A percentile compares a stretch with the other conserved stretches of the same genome.
These are phyloP conservation scores for Babylonia areolata DNA, from an alignment of 1,140 invertebrate genomes.

Conservation along the genomic window DNA sequence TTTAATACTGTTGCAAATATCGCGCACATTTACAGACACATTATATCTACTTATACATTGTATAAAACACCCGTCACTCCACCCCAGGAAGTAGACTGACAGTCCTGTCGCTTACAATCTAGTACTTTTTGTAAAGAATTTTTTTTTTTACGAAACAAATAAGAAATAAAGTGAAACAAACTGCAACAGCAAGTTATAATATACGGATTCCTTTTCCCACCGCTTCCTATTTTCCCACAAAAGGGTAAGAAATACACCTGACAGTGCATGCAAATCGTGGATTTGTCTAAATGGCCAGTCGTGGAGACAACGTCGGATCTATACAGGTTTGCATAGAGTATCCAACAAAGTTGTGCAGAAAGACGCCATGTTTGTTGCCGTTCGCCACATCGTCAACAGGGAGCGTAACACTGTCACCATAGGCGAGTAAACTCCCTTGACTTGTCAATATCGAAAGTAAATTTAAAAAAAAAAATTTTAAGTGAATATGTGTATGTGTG, in stretches of 20 bases:
- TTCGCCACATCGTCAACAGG: constrained; percentile 26
- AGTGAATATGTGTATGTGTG: too few species aligned
- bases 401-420: not conserved
- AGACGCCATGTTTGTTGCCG: constrained; percentile 25
- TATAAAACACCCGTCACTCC: too few species aligned
- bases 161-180: not conserved
- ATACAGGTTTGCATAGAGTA: not conserved
- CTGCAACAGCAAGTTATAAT: not conserved
- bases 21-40: too few species aligned
- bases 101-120: too few species aligned
- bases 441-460: not conserved
- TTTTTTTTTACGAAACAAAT: too few species aligned
- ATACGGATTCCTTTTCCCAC: too few species aligned
- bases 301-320: not conserved
- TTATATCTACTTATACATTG: too few species aligned
- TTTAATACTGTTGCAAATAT: too few species aligned
- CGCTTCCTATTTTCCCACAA: too few species aligned
- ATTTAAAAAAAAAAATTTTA: too few species aligned
- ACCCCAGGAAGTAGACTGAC: too few species aligned
- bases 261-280: not conserved
- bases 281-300: not conserved
- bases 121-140: too few species aligned
- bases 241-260: not conserved
- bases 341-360: not conserved
- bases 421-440: not conserved